phyloP scores from a whole-genome alignment of 1,140 invertebrate species.

The Cyrtorhinus lividipennis region DNA sequence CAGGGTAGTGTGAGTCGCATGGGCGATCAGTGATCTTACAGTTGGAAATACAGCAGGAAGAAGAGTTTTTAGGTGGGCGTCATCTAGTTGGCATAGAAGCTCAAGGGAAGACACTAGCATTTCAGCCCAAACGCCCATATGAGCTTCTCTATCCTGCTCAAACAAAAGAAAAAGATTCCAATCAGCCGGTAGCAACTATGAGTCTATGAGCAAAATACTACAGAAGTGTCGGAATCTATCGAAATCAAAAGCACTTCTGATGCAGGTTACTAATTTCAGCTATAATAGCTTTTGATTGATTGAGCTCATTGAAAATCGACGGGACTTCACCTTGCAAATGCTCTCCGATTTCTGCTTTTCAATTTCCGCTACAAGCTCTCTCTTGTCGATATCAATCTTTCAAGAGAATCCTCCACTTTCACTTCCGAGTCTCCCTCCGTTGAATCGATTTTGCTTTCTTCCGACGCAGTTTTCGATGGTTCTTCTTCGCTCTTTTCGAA shows the following conservation, averaged over 20 bases:
- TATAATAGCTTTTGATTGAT: too few species aligned
- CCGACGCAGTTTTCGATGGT: constrained; percentile 1
- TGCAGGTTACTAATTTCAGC: background rate
- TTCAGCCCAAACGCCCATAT: constrained; percentile 46
- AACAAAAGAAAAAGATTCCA: background rate
- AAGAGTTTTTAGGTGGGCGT: constrained; percentile 40
- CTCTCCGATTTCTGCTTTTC: constrained; percentile 59
- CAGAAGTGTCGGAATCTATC: background rate
- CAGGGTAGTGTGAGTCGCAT: constrained; percentile 41
- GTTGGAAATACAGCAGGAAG: constrained; percentile 47
- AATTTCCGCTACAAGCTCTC: constrained; percentile 39
- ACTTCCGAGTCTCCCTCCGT: constrained; percentile 20
- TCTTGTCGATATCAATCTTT: constrained; percentile 24
- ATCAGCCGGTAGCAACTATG: too few species aligned
- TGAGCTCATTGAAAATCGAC: too few species aligned
- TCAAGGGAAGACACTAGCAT: constrained; percentile 43
- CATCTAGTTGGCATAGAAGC: constrained; percentile 39
- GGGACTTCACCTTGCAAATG: constrained; percentile 60
- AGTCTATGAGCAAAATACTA: too few species aligned
- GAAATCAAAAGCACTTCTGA: background rate
- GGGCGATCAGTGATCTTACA: constrained; percentile 42
- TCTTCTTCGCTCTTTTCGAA: constrained; percentile 6
- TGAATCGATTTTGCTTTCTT: constrained; percentile 19
- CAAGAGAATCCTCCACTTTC: constrained; percentile 35
- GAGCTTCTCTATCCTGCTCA: constrained; percentile 45